These are phyloP conservation scores for Melanotus villosus DNA, from an alignment of 2,888 invertebrate genomes.

Conservation along the genomic window DNA sequence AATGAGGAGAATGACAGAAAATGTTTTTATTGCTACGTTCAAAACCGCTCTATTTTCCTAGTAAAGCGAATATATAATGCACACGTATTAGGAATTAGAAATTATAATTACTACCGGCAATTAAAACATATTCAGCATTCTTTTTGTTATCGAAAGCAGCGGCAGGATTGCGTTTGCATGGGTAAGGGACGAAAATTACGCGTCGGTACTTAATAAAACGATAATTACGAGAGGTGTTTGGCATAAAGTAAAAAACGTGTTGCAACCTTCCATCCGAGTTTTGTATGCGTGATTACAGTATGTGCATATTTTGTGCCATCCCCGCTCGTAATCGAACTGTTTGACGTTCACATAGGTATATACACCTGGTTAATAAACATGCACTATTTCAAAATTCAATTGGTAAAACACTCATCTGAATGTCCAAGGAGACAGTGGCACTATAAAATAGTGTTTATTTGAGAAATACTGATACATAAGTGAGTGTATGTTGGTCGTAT, in stretches of 20 bases:
- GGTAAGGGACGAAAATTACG: not conserved
- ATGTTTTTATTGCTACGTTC: not conserved
- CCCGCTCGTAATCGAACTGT: constrained; percentile 16
- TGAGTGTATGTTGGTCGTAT: constrained; percentile 51
- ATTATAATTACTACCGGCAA: constrained; percentile 4
- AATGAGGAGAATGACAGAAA: constrained; percentile 12
- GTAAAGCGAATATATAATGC: not conserved
- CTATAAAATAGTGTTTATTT: constrained; percentile 50
- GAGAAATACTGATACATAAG: constrained; percentile 43
- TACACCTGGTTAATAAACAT: constrained; percentile 58
- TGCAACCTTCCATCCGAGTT: constrained; percentile 13
- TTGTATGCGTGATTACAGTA: constrained; percentile 26
- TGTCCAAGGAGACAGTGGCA: constrained; percentile 58
- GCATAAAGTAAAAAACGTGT: constrained; percentile 21
- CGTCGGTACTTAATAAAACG: constrained; percentile 3
- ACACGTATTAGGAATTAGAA: constrained; percentile 7
- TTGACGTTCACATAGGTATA: constrained; percentile 35
- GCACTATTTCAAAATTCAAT: constrained; percentile 59
- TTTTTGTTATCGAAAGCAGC: not conserved
- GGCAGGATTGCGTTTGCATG: no score
- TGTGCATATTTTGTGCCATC: constrained; percentile 31
- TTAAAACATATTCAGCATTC: constrained; percentile 19
- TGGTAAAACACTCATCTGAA: constrained; percentile 59
- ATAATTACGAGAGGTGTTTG: constrained; percentile 28
- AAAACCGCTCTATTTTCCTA: not conserved